Evolutionary conservation across 2,113 vertebrate genomes (phyloP), one percentile per base, ranked within the genome.

Genomic region (Tenrec ecaudatus): DNA sequence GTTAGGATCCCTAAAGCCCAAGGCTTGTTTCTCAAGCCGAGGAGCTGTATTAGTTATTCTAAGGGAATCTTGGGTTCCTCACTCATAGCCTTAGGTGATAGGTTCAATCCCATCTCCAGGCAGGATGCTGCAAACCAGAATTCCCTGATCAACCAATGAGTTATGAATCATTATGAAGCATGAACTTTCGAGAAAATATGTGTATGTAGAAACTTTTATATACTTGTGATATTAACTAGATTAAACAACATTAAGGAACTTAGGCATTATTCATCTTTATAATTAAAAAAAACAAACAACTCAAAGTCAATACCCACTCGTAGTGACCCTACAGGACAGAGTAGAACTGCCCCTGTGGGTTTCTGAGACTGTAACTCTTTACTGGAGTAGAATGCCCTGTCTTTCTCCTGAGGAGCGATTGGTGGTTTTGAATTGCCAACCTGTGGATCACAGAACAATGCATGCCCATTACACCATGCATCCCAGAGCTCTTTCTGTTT

Each of bases 211-310:
- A 90, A 57, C 27, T 40, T 81, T 27, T 90, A 2, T 19, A 22
- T 79, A 38, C 88, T 82, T 88, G 38, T 23, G n/a, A 2, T 75
- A 69, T 71, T 64, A 91, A 89, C 20, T 33, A 6, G 10, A 84
- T 69, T 16, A 88, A 58, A 38, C 25, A 66, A 80, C 83, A 69
- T 81, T 86, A 91, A 79, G 25, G 6, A 2, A 31, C 17, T 12
- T 23, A n/a, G 8, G 4, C 81, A 38, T 91, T 88, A 60, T 77
- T 85, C 78, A 64, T 85, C 60, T 88, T 92, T 82, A 58, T 80
- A 60, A 80, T 88, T 15, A 2, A 53, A 53, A 47, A 47, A 53
- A 53, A 53, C 47, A 53, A 53, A 10, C 47, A 53, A 10, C 2
- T 53, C 47, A 53, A 53, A 53, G 47, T 53, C 47, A 53, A 53